These are phyloP conservation scores for Chrysomela aeneicollis DNA, from an alignment of 2,888 invertebrate genomes.

Conservation along the genomic window DNA sequence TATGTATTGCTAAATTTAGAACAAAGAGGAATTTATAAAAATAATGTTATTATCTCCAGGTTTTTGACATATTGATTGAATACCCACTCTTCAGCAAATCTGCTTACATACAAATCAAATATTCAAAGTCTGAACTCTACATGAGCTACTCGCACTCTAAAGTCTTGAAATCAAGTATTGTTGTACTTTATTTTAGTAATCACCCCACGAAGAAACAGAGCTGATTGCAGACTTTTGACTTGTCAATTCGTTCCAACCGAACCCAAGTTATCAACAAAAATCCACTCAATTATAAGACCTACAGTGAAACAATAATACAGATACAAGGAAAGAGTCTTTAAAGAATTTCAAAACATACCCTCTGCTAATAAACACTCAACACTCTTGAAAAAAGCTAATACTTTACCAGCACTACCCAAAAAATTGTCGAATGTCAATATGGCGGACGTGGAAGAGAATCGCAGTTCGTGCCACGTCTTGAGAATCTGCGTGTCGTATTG, in stretches of 20 bases:
- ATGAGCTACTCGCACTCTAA: background rate
- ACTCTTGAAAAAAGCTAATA: slow-evolving; percentile 67
- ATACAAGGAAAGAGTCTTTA: background rate
- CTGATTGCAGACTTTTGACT: slow-evolving; percentile 63
- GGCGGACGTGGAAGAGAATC: slow-evolving; percentile 82
- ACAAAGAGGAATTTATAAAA: slow-evolving; percentile 53
- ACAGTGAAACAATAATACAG: background rate
- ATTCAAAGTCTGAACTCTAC: background rate
- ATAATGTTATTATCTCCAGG: slow-evolving; percentile 55
- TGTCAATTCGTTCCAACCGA: slow-evolving; percentile 59
- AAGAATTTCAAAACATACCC: slow-evolving; percentile 60
- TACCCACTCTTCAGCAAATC: slow-evolving; percentile 35
- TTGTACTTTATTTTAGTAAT: slow-evolving; percentile 24
- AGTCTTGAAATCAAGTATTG: slow-evolving; percentile 14
- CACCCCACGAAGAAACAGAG: slow-evolving; percentile 44
- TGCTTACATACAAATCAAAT: slow-evolving; percentile 2
- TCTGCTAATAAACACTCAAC: slow-evolving; percentile 63
- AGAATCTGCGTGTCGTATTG: slow-evolving; percentile 55
- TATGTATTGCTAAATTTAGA: slow-evolving; percentile 49
- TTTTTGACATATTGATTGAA: slow-evolving; percentile 58
- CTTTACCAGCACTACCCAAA: slow-evolving; percentile 74
- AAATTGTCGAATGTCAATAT: slow-evolving; percentile 83
- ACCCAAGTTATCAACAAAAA: slow-evolving; percentile 8
- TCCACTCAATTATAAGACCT: background rate
- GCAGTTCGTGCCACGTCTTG: slow-evolving; percentile 84